phyloP scores from a whole-genome alignment of 2,888 invertebrate genomes.

The Morpho deidamia region DNA sequence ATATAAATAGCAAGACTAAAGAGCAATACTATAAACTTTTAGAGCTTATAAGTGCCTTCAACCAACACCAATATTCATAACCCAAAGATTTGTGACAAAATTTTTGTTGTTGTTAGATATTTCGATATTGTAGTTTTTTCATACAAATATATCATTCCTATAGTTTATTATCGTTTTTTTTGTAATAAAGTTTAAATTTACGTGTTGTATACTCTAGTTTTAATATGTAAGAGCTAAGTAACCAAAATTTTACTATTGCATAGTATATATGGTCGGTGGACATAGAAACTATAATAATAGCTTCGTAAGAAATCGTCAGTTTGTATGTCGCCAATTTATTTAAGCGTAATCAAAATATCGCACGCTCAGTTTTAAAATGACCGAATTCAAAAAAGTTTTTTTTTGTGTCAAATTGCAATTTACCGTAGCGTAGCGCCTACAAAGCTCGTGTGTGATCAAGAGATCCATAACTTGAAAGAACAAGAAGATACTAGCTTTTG shows the following conservation, averaged over 20 bases:
- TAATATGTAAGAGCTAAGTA: conserved; percentile 14
- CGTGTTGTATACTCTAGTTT: conserved; percentile 22
- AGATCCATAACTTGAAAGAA: too few relatives aligned
- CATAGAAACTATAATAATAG: background rate
- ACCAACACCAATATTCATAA: conserved; percentile 21
- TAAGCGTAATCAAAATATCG: too few relatives aligned
- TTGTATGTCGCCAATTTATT: too few relatives aligned
- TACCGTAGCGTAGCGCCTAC: too few relatives aligned
- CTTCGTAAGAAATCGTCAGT: too few relatives aligned
- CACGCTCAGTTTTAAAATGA: too few relatives aligned
- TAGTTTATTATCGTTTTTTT: conserved; percentile 41
- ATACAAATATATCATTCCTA: conserved; percentile 46
- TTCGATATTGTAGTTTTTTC: conserved; percentile 8
- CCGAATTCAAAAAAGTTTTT: too few relatives aligned
- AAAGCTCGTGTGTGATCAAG: too few relatives aligned
- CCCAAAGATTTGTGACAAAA: conserved; percentile 31
- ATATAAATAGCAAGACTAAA: background rate
- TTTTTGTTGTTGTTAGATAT: conserved; percentile 9
- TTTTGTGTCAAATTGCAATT: too few relatives aligned
- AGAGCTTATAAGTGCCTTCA: conserved; percentile 32
- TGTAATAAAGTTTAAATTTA: conserved; percentile 26
- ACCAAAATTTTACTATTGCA: conserved; percentile 20
- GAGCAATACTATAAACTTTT: conserved; percentile 13
- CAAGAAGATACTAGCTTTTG: too few relatives aligned
- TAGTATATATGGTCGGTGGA: background rate